Evolutionary conservation across 2,797 vertebrate genomes (phyloP).

Genomic region (Oophaga sylvatica): DNA sequence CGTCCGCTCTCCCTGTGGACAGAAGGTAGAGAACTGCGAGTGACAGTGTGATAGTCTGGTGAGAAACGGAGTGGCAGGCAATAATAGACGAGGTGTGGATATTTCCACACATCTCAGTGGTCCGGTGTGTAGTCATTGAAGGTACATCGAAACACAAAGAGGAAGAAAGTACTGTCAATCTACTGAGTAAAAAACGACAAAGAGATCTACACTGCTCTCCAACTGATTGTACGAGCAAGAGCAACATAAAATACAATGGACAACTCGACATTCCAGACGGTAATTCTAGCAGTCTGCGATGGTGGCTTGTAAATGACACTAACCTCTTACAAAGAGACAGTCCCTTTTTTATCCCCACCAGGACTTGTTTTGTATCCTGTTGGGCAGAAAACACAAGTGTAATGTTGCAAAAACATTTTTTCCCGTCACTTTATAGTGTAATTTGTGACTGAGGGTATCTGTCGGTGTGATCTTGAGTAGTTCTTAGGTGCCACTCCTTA

Average conservation of each 20-base stretch:
- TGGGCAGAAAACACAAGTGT: too few species aligned
- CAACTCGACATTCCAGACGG: neutral
- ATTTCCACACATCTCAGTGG: neutral
- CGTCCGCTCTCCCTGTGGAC: conserved; percentile 10
- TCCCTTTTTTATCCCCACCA: too few species aligned
- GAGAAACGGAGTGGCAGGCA: neutral
- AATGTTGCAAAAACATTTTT: too few species aligned
- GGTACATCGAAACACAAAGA: neutral
- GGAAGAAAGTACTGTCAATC: neutral
- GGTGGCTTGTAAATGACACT: too few species aligned
- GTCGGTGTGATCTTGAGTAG: too few species aligned
- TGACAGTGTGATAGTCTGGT: conserved; percentile 24
- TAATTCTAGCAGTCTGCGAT: neutral
- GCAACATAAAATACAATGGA: neutral
- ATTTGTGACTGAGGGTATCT: too few species aligned
- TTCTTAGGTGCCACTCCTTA: too few species aligned
- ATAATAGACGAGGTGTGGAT: neutral
- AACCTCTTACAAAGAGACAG: too few species aligned
- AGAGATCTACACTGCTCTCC: neutral
- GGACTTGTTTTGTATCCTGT: too few species aligned
- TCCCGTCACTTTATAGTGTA: too few species aligned
- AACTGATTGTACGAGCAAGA: neutral
- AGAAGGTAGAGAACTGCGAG: neutral
- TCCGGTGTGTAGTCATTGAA: too few species aligned
- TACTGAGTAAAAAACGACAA: neutral